Evolutionary conservation across 2,113 vertebrate species (phyloP), one percentile per base, ranked within the genome.

Genomic region (Prietella phreatophila): DNA sequence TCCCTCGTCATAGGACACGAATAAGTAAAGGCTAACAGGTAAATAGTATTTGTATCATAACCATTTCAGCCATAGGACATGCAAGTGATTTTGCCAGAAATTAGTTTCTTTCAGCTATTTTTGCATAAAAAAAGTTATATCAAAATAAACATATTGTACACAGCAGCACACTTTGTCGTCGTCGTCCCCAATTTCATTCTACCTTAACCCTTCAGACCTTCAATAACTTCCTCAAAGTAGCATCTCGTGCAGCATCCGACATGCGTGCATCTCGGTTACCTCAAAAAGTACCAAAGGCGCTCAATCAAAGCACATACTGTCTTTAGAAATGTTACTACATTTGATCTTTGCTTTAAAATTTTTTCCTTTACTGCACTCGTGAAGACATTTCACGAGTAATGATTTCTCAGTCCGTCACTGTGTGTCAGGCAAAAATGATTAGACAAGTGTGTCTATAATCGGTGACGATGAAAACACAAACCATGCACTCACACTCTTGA

Each of bases 401-500:
- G 36, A 11, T 50, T 17, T 75, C 50, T 55, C 81, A 17, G 19
- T 76, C 69, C 53, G 69, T 36, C 33, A 60, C 1, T 76, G 8
- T 30, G 11, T 30, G 5, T 65, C 39, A 58, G 80, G 42, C 88
- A 89, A 81, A 17, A 71, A 27, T 55, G 14, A 87, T 80, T 11
- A 81, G 15, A 56, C 39, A 86, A 56, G 39, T 36, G 7, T 55
- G 19, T 22, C 30, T 22, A n/a, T 88, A 65, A 65, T 42, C 80
- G 9, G 55, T 25, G 53, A 67, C 25, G 60, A 60, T 50, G 27
- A 50, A 67, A 61, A 78, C 82, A 89, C 90, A 89, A 89, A 84
- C 47, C 92, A 92, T 95, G 93, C 94, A 83, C 84, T 92, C 92
- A 93, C 84, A 89, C 87, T 39, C 9, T 58, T 53, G 15, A 78